Percentiles rank a stretch among this genome's conserved stretches.
Evolutionary conservation across 2,888 invertebrate species (phyloP).

Genomic region (Drosophila prolongata): DNA sequence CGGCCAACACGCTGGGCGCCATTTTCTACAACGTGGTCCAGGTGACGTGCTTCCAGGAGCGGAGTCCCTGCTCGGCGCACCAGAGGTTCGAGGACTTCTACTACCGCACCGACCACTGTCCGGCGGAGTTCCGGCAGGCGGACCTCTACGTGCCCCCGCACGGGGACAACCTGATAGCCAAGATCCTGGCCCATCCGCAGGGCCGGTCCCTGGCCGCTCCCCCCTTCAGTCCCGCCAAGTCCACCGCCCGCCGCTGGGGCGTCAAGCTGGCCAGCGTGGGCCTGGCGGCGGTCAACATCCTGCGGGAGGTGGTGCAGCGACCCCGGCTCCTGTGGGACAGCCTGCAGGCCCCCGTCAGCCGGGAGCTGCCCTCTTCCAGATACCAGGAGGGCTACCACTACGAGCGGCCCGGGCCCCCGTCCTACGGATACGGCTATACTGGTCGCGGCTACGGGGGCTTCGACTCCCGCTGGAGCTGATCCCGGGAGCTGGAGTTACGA

Average conservation of each 20-base stretch:
- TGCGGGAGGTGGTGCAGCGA: constrained; percentile 80
- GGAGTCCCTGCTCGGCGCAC: constrained; percentile 87
- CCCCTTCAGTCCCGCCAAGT: constrained; percentile 38
- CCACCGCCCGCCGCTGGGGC: constrained; percentile 77
- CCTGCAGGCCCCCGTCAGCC: constrained; percentile 65
- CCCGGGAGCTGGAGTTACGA: constrained; percentile 9
- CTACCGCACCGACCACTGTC: constrained; percentile 71
- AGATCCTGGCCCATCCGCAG: constrained; percentile 73
- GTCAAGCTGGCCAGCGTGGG: constrained; percentile 83
- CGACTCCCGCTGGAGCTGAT: constrained; percentile 31
- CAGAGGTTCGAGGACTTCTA: constrained; percentile 86
- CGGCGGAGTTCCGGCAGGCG: constrained; percentile 77
- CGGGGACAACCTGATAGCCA: constrained; percentile 78
- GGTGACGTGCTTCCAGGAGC: constrained; percentile 89
- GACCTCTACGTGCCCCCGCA: constrained; percentile 82
- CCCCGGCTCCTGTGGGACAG: constrained; percentile 74
- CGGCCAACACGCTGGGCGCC: constrained; percentile 90
- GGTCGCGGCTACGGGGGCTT: constrained; percentile 18
- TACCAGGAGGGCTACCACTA: constrained; percentile 54
- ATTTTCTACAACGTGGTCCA: constrained; percentile 91
- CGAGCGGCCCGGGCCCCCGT: constrained; percentile 41
- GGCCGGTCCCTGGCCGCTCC: constrained; percentile 56
- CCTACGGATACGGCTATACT: constrained; percentile 24
- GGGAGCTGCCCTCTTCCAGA: constrained; percentile 59
- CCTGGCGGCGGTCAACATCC: constrained; percentile 80